Evolutionary conservation across 2,797 vertebrate genomes (phyloP), one percentile per base, ranked within the genome.

Genomic region (Columba guinea): DNA sequence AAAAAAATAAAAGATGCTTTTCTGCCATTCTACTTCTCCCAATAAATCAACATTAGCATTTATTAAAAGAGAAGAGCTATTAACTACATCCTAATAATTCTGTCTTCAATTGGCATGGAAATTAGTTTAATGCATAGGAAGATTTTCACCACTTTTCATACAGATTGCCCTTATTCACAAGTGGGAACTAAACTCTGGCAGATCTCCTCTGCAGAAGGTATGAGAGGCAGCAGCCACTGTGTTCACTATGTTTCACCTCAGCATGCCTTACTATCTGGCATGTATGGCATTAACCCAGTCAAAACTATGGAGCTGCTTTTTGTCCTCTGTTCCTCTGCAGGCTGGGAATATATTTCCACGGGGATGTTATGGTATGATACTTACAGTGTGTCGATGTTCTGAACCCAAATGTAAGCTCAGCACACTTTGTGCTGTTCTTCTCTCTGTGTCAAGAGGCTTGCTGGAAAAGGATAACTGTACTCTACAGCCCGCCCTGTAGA

Each of bases 281-380:
- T 2, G 14, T 11, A 3, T 35, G 30, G 5, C 44, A 70, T 24
- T 24, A 69, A 63, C 5, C 14, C 19, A 5, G 22, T 52, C 24
- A n/a, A 35, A 52, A 56, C 2, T 6, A 9, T 24, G 27, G 27
- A 59, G 9, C 10, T 80, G 49, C 13, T 59, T 64, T 77, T 48
- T 56, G 35, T 41, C 13, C 7, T 48, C 32, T 48, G 0, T 22
- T 34, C 3, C n/a, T 75, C 16, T 28, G 39, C 10, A 68, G 22
- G 27, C 10, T 16, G 13, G 49, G 27, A 49, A 67, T 44, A 8
- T 59, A 27, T 8, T 56, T 21, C 10, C 16, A 9, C 6, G 21
- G 6, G 13, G 8, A 4, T 49, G 4, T 18, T 34, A 3, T 3
- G 6, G 15, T 26, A 34, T 0, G 4, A 5, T 68, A 17, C 8